phyloP scores from a whole-genome alignment of 1,140 invertebrate genomes.

The Cepaea nemoralis region DNA sequence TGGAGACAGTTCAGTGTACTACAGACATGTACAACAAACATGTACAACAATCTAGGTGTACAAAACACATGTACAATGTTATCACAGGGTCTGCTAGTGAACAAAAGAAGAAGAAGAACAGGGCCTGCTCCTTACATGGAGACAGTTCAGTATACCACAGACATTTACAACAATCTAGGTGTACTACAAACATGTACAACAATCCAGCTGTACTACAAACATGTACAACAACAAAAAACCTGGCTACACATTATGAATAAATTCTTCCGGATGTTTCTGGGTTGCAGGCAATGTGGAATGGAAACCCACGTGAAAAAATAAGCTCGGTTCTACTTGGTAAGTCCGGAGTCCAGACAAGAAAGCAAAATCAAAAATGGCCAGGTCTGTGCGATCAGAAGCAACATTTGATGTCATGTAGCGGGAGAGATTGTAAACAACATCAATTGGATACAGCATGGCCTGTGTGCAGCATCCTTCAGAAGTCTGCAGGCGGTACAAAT shows the following conservation, averaged over 20 bases:
- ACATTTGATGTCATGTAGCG: neutral
- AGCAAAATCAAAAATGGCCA: constrained; percentile 17
- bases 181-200: too few species aligned
- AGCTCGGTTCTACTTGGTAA: constrained; percentile 27
- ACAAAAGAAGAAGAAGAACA: too few species aligned
- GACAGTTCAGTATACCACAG: too few species aligned
- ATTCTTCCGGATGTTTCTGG: constrained; percentile 33
- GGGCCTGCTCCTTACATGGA: too few species aligned
- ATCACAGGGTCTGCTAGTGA: too few species aligned
- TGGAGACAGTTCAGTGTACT: too few species aligned
- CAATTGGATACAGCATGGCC: constrained; percentile 25
- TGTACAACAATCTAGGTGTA: too few species aligned
- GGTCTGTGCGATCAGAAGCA: constrained; percentile 1
- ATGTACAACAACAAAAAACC: neutral
- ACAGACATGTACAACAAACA: too few species aligned
- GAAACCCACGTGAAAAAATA: constrained; percentile 31
- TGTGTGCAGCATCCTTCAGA: constrained; percentile 32
- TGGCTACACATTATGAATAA: constrained; percentile 7
- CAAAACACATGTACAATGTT: too few species aligned
- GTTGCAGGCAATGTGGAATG: neutral
- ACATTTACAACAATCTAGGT: too few species aligned
- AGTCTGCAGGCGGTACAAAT: constrained; percentile 21
- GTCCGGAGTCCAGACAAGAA: neutral
- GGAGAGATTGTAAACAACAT: neutral
- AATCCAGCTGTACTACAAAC: neutral